Evolutionary conservation across 2,113 vertebrate genomes (phyloP), one percentile per base, ranked within the genome.

Genomic region (Eulemur macaco): DNA sequence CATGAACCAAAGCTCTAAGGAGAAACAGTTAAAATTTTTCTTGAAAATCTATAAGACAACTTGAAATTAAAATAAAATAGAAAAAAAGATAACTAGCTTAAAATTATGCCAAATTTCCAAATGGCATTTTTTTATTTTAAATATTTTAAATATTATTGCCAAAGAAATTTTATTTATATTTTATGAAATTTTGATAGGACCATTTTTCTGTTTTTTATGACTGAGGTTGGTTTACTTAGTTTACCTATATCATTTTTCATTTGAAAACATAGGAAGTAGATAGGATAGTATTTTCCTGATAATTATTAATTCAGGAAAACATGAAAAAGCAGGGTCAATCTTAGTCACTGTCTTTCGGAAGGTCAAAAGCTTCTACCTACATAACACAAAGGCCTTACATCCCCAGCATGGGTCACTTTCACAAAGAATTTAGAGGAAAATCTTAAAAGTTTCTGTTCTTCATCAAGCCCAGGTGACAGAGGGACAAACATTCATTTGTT

Each of bases 361-460:
- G 9, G 8, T 11, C 6, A 39, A 73, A 47, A 25, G 2, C 4
- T 17, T 17, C 20, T 2, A 31, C 20, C 2, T 2, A 74, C 6
- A 8, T 89, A 45, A 34, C 31, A 25, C 8, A 71, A 27, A 76
- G 31, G 15, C 27, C 1, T 54, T n/a, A 29, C 0, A 42, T 15
- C 56, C 18, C 12, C 11, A 58, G 45, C 8, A 37, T 1, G 21
- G 15, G 8, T 20, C 45, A 73, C 18, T 63, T 69, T 77, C 47
- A 85, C 27, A 80, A 89, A 68, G 1, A 83, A 69, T 54, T 92
- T 7, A 89, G 31, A 83, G 20, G 89, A 89, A 82, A 45, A 21
- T 9, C 1, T 78, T 31, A 45, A 68, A 68, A 37, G 2, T 60
- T 87, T 47, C 37, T 81, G 7, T 60, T 63, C 4, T 74, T 74